Conservation (phyloP, 1,140 invertebrate genomes). For the Protaetia brevitarsis region DNA sequence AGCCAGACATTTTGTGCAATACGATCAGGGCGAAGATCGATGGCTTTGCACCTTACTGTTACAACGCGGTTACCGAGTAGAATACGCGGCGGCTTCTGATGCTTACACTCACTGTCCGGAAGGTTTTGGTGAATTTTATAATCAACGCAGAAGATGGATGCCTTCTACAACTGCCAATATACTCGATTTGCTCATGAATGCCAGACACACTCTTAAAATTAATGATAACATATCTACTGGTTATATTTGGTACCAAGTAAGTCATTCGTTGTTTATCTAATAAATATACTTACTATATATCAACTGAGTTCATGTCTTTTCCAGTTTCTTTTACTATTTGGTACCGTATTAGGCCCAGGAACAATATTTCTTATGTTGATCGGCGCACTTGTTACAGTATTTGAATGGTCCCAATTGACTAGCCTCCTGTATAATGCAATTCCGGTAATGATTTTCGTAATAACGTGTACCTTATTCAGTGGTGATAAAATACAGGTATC, state of each 20-base stretch:
- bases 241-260: slow-evolving; percentile 80
- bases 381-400: slow-evolving; percentile 80
- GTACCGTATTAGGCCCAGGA: slow-evolving; percentile 76
- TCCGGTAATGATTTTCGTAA: slow-evolving; percentile 71
- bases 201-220: slow-evolving; percentile 69
- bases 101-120: slow-evolving; percentile 89
- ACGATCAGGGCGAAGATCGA: slow-evolving; percentile 87
- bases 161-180: slow-evolving; percentile 89
- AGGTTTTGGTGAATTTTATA: slow-evolving; percentile 85
- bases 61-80: slow-evolving; percentile 82
- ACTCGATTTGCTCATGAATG: slow-evolving; percentile 73
- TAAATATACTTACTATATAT: neutral
- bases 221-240: slow-evolving; percentile 83
- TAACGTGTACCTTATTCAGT: slow-evolving; percentile 62
- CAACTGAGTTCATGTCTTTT: slow-evolving; percentile 31
- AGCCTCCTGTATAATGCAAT: slow-evolving; percentile 77
- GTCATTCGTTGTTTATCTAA: neutral
- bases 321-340: slow-evolving; percentile 57
- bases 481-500: slow-evolving; percentile 9
- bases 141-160: slow-evolving; percentile 83
- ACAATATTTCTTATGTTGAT: slow-evolving; percentile 91
- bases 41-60: slow-evolving; percentile 85
- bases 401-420: slow-evolving; percentile 72
- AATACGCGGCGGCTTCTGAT: slow-evolving; percentile 90
- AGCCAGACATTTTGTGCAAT: slow-evolving; percentile 85